Base-by-base conservation (phyloP, 1,140 invertebrate genomes). In the Hycleus cichorii region DNA sequence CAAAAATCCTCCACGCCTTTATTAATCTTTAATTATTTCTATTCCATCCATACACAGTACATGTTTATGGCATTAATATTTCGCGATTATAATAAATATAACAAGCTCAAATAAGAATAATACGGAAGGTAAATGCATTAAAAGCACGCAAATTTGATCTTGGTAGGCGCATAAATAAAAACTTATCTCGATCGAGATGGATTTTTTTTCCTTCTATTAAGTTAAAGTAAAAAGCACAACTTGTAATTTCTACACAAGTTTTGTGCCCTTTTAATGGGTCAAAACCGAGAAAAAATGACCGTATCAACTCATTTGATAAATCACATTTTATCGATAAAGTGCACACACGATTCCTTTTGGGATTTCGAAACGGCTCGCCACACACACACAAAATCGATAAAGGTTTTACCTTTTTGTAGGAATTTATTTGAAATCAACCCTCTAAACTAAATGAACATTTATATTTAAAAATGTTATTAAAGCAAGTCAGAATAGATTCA, bases 111-210 rank as follows among this genome's bases (percentile, higher is more conserved):
- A 4, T 42, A 11, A 1, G 4, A 42, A n/a, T n/a, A 42, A 18
- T 18, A 18, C 18, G 18, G 18, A 18, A 18, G 11, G 40, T n/a
- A 42, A 42, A 54, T 55, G 52, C 40, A 32, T 55, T 55, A 46
- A 55, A 46, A 11, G 26, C 52, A 55, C 52, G 52, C 52, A 55
- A 32, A 38, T 46, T 40, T 52, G 50, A 52, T 52, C 40, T 42
- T 24, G 27, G 50, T 52, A 52, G 40, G 50, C 50, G 50, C 50
- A 52, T 55, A 55, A 55, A 55, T 55, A 48, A 55, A 55, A 55
- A 39, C 42, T 55, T 39, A 55, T 55, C 52, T 38, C 5, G 32
- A 55, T 55, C 45, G 27, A 27, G 45, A 9, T 5, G 32, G 45
- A 55, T 46, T 25, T 39, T 51, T 42, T 42, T 42, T 6, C 10